Conservation (phyloP, 2,113 vertebrate genomes). For the Aptenodytes patagonicus region DNA sequence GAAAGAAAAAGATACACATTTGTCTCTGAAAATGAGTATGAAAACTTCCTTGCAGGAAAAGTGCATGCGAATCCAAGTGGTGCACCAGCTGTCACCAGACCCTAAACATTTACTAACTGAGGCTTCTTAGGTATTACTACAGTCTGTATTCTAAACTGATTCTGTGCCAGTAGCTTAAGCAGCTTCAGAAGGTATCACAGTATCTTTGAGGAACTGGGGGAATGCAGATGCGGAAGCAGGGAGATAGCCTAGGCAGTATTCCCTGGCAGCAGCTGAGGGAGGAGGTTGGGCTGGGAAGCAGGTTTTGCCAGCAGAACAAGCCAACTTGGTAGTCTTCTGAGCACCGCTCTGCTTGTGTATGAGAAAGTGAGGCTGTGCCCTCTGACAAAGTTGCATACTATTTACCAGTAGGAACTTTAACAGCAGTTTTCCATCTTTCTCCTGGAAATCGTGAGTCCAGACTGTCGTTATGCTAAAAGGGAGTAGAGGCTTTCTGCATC, state of each 20-base stretch:
- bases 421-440: background rate
- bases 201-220: background rate
- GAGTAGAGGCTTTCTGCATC: background rate
- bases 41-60: background rate
- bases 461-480: background rate
- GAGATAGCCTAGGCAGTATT: background rate
- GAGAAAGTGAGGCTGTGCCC: background rate
- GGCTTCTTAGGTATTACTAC: background rate
- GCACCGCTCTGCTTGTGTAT: background rate
- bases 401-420: background rate
- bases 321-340: background rate
- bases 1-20: background rate
- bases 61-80: background rate
- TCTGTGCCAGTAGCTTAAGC: background rate
- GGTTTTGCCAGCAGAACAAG: background rate
- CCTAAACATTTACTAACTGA: background rate
- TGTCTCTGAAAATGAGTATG: background rate
- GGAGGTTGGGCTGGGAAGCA: background rate
- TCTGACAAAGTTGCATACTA: background rate
- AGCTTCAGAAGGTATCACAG: background rate
- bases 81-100: background rate
- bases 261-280: background rate
- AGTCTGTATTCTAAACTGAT: background rate
- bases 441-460: background rate
- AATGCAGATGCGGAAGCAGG: background rate